phyloP scores from a whole-genome alignment of 2,888 invertebrate genomes.

The Biston betularia region DNA sequence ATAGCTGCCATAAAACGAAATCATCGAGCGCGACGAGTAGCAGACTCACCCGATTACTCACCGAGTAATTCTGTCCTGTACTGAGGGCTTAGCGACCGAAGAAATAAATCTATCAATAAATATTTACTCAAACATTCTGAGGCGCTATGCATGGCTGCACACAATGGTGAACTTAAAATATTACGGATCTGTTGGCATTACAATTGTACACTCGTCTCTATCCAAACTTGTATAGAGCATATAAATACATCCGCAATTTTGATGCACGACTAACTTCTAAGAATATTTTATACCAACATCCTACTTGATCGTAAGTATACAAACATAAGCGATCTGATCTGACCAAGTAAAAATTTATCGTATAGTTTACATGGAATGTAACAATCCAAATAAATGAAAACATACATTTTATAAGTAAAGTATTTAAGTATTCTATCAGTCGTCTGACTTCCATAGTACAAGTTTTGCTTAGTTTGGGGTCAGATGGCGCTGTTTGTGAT shows the following conservation, averaged over 20 bases:
- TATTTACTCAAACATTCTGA: conserved; percentile 70
- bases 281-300: conserved; percentile 26
- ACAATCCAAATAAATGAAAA: background rate
- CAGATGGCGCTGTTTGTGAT: no score
- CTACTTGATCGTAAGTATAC: background rate
- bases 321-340: background rate
- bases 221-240: conserved; percentile 40
- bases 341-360: background rate
- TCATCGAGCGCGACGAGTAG: conserved; percentile 70
- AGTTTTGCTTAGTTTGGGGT: no score
- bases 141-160: conserved; percentile 72
- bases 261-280: conserved; percentile 41
- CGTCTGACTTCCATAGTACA: no score
- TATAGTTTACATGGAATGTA: background rate
- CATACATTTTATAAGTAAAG: background rate
- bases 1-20: conserved; percentile 69
- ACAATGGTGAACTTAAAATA: conserved; percentile 74
- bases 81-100: conserved; percentile 61
- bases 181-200: conserved; percentile 66
- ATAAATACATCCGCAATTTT: conserved; percentile 45
- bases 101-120: conserved; percentile 80
- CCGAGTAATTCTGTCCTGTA: conserved; percentile 75
- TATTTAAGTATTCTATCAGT: no score
- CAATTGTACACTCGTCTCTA: conserved; percentile 53
- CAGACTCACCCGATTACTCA: conserved; percentile 80